Base-by-base conservation (phyloP, 2,888 invertebrate genomes). In the Sesamia inferens region DNA sequence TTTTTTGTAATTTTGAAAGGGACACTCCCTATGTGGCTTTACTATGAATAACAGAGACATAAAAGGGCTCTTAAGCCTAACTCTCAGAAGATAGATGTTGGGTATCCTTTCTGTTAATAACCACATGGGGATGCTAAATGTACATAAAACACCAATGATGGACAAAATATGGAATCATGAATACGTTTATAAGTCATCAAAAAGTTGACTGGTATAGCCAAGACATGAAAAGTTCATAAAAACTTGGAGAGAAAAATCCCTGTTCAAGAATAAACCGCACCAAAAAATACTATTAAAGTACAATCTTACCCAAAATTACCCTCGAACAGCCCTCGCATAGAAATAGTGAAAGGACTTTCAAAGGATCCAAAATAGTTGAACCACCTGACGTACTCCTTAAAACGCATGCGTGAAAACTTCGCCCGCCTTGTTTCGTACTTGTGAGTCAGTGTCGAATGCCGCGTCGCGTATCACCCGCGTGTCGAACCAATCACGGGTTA, bases 361-460 rank as follows among this genome's bases (percentile, higher is more conserved):
- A 89, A 91, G 91, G 91, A 90, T 88, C 86, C 85, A 74, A 87
- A 90, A 89, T 87, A 89, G 87, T 90, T 83, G 63, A 79, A 85
- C 90, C 89, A 90, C 89, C 89, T 90, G 90, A 79, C 86, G 76
- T 76, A 42, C 13, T 14, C 5, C 8, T 16, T 19, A 68, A 5
- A 63, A 88, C 94, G 94, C 94, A 94, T 93, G 94, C 94, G 93
- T 83, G 39, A 75, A 88, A 92, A 94, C 88, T 94, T 93, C 88
- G 88, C 81, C 81, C 82, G 85, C 85, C 88, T 85, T 89, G 88
- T 88, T 89, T 89, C 87, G 76, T 88, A 85, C 78, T 85, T 87
- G 77, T 55, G 78, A 76, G 84, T 90, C 93, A 94, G 94, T 94
- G 87, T 89, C 88, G 88, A 86, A 86, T 81, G 88, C 85, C 83